Percentiles rank a stretch among this genome's conserved stretches.
Conservation (phyloP, 2,113 vertebrate genomes). For the Natator depressus region DNA sequence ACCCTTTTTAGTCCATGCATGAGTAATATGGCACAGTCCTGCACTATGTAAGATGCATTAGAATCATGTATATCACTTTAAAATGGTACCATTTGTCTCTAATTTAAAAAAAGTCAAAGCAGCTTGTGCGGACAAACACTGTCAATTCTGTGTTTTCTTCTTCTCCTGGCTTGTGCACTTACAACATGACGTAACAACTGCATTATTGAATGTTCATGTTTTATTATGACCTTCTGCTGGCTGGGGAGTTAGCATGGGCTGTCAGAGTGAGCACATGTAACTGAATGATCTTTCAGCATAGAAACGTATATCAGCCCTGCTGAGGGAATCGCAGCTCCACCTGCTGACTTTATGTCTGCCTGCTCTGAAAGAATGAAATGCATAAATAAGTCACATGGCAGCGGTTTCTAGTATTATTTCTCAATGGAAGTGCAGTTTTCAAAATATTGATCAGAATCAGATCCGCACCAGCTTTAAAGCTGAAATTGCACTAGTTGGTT, state of each 20-base stretch:
- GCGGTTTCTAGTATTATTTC: slow-evolving; percentile 54
- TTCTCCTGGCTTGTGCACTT: slow-evolving; percentile 53
- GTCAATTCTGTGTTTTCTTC: slow-evolving; percentile 33
- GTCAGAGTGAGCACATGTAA: slow-evolving; percentile 47
- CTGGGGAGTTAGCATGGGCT: slow-evolving; percentile 18
- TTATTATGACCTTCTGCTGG: slow-evolving; percentile 67
- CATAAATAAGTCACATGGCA: slow-evolving; percentile 55
- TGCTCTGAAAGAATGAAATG: slow-evolving; percentile 47
- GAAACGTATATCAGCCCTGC: slow-evolving; percentile 30
- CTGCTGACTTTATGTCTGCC: slow-evolving; percentile 71
- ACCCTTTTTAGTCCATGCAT: slow-evolving; percentile 17
- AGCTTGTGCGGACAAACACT: slow-evolving; percentile 58
- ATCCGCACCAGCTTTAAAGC: slow-evolving; percentile 38
- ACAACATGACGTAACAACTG: slow-evolving; percentile 17
- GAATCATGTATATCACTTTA: background rate
- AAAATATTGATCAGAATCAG: slow-evolving; percentile 38
- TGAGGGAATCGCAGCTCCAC: slow-evolving; percentile 70
- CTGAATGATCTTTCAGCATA: slow-evolving; percentile 52
- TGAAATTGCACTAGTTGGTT: slow-evolving; percentile 20
- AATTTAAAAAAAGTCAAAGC: slow-evolving; percentile 53
- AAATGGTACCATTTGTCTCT: slow-evolving; percentile 9
- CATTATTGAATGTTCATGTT: slow-evolving; percentile 66
- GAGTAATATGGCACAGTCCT: slow-evolving; percentile 16
- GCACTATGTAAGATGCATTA: slow-evolving; percentile 1
- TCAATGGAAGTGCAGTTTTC: slow-evolving; percentile 47